Evolutionary conservation across 2,888 invertebrate species (phyloP).

Genomic region (Drosophila percnosoma): DNA sequence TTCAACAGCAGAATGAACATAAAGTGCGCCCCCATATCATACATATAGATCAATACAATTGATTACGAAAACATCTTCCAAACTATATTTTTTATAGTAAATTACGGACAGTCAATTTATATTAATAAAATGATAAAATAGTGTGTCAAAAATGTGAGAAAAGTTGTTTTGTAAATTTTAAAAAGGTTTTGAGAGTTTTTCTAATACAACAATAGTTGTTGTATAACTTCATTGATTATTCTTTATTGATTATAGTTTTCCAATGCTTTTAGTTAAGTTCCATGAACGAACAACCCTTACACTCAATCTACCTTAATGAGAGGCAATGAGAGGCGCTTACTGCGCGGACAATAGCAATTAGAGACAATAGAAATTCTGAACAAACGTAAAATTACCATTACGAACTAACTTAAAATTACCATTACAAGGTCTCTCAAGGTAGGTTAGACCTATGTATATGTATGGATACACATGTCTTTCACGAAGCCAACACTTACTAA

Average conservation of each 20-base stretch:
- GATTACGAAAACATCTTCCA: slow-evolving; percentile 8
- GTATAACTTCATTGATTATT: neutral
- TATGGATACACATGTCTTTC: neutral
- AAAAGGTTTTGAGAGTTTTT: neutral
- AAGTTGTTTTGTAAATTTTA: neutral
- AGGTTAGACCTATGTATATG: neutral
- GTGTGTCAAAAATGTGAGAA: neutral
- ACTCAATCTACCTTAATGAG: neutral
- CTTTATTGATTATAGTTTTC: neutral
- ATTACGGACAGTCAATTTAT: neutral
- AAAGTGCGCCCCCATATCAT: neutral
- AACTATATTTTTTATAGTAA: neutral
- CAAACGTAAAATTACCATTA: slow-evolving; percentile 12
- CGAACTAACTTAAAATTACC: slow-evolving; percentile 23
- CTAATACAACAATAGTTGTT: neutral
- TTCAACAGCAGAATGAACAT: slow-evolving; percentile 2
- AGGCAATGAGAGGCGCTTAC: slow-evolving; percentile 10
- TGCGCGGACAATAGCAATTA: slow-evolving; percentile 34
- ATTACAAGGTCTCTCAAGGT: neutral
- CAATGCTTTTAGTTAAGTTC: neutral
- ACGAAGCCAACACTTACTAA: slow-evolving; percentile 4
- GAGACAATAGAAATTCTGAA: slow-evolving; percentile 31
- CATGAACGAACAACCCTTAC: slow-evolving; percentile 1
- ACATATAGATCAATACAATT: slow-evolving; percentile 26
- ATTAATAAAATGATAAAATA: neutral